Conservation (phyloP, 2,113 vertebrate genomes). For the Lathamus discolor region DNA sequence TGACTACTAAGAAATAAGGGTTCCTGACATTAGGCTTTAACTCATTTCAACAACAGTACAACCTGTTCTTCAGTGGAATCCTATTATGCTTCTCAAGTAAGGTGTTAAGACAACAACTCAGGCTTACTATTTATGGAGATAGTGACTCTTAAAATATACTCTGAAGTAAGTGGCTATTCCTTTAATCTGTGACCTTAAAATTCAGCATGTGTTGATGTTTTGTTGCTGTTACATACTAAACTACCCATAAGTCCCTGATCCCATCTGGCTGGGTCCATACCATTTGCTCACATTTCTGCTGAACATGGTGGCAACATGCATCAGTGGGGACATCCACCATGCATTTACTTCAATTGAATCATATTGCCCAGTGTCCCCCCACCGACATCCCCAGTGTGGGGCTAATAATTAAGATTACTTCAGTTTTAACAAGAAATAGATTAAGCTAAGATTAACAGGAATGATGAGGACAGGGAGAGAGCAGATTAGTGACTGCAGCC, state of each 20-base stretch:
- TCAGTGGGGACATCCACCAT: not conserved
- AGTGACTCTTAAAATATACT: constrained; percentile 36
- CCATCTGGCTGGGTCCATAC: not conserved
- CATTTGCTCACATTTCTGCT: not conserved
- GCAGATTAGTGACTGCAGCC: not conserved
- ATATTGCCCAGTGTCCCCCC: not conserved
- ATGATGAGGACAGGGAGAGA: not conserved
- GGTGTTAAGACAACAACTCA: constrained; percentile 29
- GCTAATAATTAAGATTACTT: not conserved
- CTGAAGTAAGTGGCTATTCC: constrained; percentile 37
- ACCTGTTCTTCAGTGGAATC: constrained; percentile 28
- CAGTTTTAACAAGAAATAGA: no score
- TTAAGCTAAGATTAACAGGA: not conserved
- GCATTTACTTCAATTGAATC: not conserved
- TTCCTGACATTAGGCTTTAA: not conserved
- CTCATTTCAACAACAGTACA: constrained; percentile 6
- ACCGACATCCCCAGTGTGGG: not conserved
- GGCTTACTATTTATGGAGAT: constrained; percentile 47
- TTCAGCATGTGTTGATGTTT: constrained; percentile 16
- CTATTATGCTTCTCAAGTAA: constrained; percentile 61
- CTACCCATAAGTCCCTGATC: not conserved
- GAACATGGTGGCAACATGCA: not conserved
- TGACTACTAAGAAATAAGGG: not conserved
- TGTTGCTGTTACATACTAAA: not conserved
- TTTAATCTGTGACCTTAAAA: constrained; percentile 65